phyloP scores from a whole-genome alignment of 1,140 invertebrate genomes.

The Coelopa frigida region DNA sequence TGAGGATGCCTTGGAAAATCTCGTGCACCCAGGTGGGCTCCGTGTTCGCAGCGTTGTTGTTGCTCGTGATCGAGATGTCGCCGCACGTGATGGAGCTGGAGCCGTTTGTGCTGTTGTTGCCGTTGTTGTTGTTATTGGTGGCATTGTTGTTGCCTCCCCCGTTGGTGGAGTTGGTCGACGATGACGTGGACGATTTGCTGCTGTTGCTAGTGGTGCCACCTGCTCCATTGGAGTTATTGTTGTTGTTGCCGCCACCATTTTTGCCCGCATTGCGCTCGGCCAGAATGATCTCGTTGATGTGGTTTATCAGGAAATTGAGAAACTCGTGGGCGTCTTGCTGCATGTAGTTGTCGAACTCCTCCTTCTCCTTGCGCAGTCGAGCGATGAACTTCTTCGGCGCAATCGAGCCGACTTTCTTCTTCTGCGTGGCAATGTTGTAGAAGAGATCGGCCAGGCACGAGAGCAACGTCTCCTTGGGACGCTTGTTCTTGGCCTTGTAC shows the following conservation, averaged over 20 bases:
- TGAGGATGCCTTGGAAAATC: slow-evolving; percentile 98
- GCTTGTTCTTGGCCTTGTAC: slow-evolving; percentile 96
- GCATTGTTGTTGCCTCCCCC: slow-evolving; percentile 44
- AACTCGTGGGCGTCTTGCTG: slow-evolving; percentile 99
- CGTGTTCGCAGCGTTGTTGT: slow-evolving; percentile 48
- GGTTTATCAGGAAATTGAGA: slow-evolving; percentile 97
- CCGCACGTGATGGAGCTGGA: slow-evolving; percentile 33
- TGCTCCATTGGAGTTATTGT: slow-evolving; percentile 30
- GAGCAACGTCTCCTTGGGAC: slow-evolving; percentile 95
- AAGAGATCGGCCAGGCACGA: slow-evolving; percentile 98
- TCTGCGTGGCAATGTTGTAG: slow-evolving; percentile 97
- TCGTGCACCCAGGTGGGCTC: slow-evolving; percentile 99
- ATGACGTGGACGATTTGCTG: slow-evolving; percentile 11
- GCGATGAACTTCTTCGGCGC: slow-evolving; percentile 99
- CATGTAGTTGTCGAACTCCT: slow-evolving; percentile 99
- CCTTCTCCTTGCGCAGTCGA: slow-evolving; percentile 96
- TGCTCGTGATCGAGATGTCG: slow-evolving; percentile 33
- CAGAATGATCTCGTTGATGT: slow-evolving; percentile 88
- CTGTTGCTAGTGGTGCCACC: slow-evolving; percentile 6
- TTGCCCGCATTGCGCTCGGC: slow-evolving; percentile 73
- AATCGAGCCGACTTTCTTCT: slow-evolving; percentile 98
- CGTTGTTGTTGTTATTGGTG: slow-evolving; percentile 34
- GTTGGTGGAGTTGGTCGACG: slow-evolving; percentile 22
- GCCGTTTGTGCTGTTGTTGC: slow-evolving; percentile 49
- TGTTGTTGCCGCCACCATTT: slow-evolving; percentile 41